Percentiles rank a stretch among this genome's conserved stretches.
phyloP scores from a whole-genome alignment of 2,113 vertebrate genomes.

The Larimichthys crocea region DNA sequence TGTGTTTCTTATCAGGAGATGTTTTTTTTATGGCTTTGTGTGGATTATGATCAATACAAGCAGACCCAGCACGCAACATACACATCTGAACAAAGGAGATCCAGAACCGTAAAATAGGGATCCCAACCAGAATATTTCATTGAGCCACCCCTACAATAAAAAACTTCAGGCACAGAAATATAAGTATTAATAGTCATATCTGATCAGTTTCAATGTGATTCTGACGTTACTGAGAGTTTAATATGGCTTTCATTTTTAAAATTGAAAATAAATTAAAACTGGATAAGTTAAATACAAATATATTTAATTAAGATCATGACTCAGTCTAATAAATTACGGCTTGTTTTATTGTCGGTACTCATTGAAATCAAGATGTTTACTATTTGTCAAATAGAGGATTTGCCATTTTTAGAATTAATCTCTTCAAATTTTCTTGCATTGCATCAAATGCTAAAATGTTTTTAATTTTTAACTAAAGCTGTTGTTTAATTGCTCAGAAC shows the following conservation, averaged over 20 bases:
- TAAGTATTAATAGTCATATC: constrained; percentile 3
- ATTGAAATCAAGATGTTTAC: not conserved
- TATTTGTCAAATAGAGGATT: not conserved
- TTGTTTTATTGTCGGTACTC: not conserved
- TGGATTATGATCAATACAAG: constrained; percentile 24
- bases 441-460: not conserved
- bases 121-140: not conserved
- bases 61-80: constrained; percentile 32
- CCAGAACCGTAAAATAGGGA: not conserved
- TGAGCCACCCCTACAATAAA: not conserved
- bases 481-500: not conserved
- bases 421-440: not conserved
- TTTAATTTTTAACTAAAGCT: not conserved
- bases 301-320: not conserved
- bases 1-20: constrained; percentile 45
- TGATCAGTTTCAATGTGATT: constrained; percentile 10
- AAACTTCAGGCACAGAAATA: constrained; percentile 7
- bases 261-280: not conserved
- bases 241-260: constrained; percentile 34
- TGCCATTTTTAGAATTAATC: not conserved
- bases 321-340: not conserved
- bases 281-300: not conserved
- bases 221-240: constrained; percentile 1
- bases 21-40: constrained; percentile 37
- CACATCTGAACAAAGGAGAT: constrained; percentile 7